Percentiles rank a stretch among this genome's conserved stretches.
Conservation (phyloP, 2,888 invertebrate species). For the Uropetala carovei region DNA sequence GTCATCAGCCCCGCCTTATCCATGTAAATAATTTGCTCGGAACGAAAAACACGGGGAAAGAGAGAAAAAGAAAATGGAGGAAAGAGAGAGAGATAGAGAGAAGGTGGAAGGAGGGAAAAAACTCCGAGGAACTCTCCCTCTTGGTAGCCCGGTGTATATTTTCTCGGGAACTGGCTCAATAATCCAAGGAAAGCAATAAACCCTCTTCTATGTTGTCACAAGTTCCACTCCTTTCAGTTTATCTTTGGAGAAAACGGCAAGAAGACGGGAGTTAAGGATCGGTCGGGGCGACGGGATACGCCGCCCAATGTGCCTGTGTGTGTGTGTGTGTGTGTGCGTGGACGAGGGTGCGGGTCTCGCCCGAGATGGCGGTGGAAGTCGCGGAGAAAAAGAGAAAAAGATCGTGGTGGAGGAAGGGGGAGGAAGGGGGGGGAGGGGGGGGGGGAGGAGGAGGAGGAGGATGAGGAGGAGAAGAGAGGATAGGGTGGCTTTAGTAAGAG, state of each 20-base stretch:
- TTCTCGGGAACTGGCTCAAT: constrained; percentile 37
- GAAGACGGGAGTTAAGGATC: background rate
- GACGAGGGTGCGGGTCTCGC: background rate
- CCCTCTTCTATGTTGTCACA: constrained; percentile 48
- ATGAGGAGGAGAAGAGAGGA: background rate
- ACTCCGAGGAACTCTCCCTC: background rate
- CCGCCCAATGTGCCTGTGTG: background rate
- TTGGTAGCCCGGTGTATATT: background rate
- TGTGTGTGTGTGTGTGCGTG: background rate
- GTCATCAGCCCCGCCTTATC: background rate
- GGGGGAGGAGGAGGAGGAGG: background rate
- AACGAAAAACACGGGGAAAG: background rate
- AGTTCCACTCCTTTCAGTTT: constrained; percentile 40
- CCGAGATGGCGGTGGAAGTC: background rate
- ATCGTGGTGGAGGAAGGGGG: background rate
- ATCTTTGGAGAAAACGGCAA: constrained; percentile 6
- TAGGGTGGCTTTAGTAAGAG: background rate
- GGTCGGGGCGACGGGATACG: background rate
- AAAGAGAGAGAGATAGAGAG: background rate
- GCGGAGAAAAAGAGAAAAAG: background rate
- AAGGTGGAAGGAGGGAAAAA: background rate
- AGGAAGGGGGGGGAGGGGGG: background rate
- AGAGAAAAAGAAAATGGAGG: background rate
- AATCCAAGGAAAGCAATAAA: constrained; percentile 38
- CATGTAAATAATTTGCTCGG: background rate